Conservation (phyloP, 2,888 invertebrate genomes). For the Ectemnius continuus region DNA sequence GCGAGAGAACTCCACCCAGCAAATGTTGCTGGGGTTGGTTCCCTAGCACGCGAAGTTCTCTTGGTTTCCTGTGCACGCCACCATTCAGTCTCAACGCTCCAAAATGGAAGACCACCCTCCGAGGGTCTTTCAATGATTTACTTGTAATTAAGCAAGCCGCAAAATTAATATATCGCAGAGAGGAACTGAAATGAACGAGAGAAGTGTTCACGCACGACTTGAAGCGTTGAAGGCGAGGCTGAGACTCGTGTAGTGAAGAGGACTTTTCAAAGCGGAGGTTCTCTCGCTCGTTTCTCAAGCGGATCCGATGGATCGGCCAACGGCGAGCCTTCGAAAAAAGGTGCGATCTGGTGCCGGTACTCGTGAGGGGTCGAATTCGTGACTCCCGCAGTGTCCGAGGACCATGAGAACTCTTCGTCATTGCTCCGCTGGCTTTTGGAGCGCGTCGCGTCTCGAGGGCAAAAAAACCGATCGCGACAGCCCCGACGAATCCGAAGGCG, state of each 20-base stretch:
- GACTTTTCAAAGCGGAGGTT: not conserved
- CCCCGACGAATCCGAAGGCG: constrained; percentile 1
- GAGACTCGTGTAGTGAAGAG: not conserved
- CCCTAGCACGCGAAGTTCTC: constrained; percentile 13
- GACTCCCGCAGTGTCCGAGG: constrained; percentile 24
- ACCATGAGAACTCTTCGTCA: constrained; percentile 39
- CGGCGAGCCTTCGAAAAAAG: not conserved
- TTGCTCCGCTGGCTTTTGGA: constrained; percentile 22
- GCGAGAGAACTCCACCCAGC: constrained; percentile 31
- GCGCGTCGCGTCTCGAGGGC: constrained; percentile 42
- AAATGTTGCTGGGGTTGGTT: not conserved
- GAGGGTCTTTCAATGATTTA: no score
- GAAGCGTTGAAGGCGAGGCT: not conserved
- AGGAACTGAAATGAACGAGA: no score
- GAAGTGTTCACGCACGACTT: not conserved
- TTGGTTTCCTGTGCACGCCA: not conserved
- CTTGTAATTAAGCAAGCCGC: no score
- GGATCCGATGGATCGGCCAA: not conserved
- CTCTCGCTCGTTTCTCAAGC: not conserved
- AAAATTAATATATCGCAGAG: no score
- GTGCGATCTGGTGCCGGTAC: constrained; percentile 6
- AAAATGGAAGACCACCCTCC: not conserved
- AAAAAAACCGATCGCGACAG: constrained; percentile 34
- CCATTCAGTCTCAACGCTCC: not conserved
- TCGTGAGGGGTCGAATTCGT: constrained; percentile 48